These are phyloP conservation scores for Carassius gibelio DNA, from an alignment of 2,113 vertebrate genomes.

Conservation along the genomic window DNA sequence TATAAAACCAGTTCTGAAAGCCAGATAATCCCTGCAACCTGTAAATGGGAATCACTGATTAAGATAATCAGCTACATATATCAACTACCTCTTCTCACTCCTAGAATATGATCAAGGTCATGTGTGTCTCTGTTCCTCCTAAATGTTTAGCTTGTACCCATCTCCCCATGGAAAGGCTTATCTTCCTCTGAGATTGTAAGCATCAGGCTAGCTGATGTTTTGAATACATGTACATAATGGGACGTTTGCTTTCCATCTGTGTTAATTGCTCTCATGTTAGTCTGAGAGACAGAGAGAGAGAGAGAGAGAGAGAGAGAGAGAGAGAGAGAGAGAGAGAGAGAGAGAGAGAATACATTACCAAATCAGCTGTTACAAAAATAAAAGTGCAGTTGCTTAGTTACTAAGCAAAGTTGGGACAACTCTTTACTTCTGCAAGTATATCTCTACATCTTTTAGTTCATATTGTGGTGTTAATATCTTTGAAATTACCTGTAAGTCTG, in stretches of 20 bases:
- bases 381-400: conserved; percentile 29
- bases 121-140: conserved; percentile 9
- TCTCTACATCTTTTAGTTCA: background rate
- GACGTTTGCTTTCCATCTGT: conserved; percentile 3
- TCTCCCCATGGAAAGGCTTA: conserved; percentile 10
- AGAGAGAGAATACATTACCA: conserved; percentile 18
- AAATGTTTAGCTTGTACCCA: background rate
- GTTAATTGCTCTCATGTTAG: background rate
- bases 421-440: background rate
- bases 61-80: background rate
- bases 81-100: background rate
- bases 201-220: conserved; percentile 42
- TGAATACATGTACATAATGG: conserved; percentile 32
- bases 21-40: background rate
- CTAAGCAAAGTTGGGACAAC: background rate
- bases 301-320: background rate
- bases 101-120: too few species aligned
- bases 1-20: background rate
- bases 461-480: background rate
- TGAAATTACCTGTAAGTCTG: background rate
- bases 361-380: conserved; percentile 15
- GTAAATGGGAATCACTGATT: background rate
- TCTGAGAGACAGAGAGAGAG: conserved; percentile 4
- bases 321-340: conserved; percentile 9
- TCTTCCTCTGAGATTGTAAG: conserved; percentile 1